Conservation (phyloP, 2,888 invertebrate genomes). For the Tetragnatha montana region DNA sequence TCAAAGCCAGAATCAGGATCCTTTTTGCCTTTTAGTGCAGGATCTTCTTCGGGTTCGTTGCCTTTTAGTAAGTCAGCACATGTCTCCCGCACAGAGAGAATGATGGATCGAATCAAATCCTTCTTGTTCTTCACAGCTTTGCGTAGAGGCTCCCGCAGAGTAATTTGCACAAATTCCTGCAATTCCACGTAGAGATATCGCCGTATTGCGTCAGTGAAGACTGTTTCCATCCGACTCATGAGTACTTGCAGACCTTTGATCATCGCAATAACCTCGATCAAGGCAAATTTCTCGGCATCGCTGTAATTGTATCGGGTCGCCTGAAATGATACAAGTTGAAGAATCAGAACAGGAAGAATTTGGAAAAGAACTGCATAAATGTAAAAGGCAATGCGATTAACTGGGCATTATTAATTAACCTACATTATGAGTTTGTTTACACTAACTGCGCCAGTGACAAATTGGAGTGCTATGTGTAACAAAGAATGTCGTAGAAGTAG, state of each 20-base stretch:
- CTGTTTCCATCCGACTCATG: slow-evolving; percentile 97
- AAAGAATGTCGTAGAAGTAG: too few species aligned
- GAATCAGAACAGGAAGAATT: too few species aligned
- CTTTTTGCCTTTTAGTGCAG: slow-evolving; percentile 93
- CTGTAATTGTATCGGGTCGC: slow-evolving; percentile 98
- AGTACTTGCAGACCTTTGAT: slow-evolving; percentile 97
- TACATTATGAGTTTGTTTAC: too few species aligned
- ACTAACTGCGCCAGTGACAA: too few species aligned
- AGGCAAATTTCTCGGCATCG: slow-evolving; percentile 96
- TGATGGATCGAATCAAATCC: slow-evolving; percentile 94
- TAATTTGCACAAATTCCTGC: slow-evolving; percentile 95
- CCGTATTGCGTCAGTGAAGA: slow-evolving; percentile 92
- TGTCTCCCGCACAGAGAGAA: slow-evolving; percentile 97
- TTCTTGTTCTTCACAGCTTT: slow-evolving; percentile 99
- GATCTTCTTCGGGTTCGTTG: slow-evolving; percentile 92
- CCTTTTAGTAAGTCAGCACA: slow-evolving; percentile 97
- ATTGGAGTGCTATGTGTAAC: too few species aligned
- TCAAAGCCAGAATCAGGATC: slow-evolving; percentile 90
- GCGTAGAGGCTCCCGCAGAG: slow-evolving; percentile 91
- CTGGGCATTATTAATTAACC: too few species aligned
- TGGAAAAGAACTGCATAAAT: too few species aligned
- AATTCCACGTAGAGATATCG: slow-evolving; percentile 96
- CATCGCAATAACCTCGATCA: slow-evolving; percentile 98
- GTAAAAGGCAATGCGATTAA: too few species aligned
- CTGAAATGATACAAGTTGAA: slow-evolving; percentile 76